Evolutionary conservation across 2,113 vertebrate genomes (phyloP), one percentile per base, ranked within the genome.

Genomic region (Amphiprion ocellaris): DNA sequence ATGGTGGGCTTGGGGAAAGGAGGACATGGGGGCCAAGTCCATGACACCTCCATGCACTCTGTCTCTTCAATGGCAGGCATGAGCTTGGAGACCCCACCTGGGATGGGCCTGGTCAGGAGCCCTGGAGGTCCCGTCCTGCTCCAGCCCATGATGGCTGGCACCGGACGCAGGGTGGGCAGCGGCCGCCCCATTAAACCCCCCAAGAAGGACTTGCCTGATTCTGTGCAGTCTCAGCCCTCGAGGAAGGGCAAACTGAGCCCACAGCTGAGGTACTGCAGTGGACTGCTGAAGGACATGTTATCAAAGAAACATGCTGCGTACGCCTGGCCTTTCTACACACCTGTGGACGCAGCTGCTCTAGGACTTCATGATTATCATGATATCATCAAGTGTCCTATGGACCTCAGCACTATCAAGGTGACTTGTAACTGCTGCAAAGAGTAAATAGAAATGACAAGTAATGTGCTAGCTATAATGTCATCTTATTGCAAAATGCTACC

Each of bases 351-450:
- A 6, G 94, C 95, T 0, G 94, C 96, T 0, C 94, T 99, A 39
- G 96, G 96, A 4, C 95, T 99, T 1, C 97, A 98, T 4, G 97
- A 99, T 87, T 99, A 99, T 82, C 96, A 98, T 1, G 97, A 98
- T 58, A 97, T 99, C 92, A 98, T 99, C 92, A 99, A 99, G 82
- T 95, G 96, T 88, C 97, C 97, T 79, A 98, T 99, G 97, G 97
- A 98, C 90, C 96, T 98, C 92, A 96, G 96, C 94, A 97, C 96
- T 90, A 96, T 98, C 80, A 95, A 94, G 94, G 95, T 95, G 68
- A 75, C 26, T 28, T 24, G 7, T 8, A 1, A 39, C 16, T 50
- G 0, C 0, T 1, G 1, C 5, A 60, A 56, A 9, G 23, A 64
- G 19, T 30, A 1, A 37, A 2, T 2, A 1, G 7, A 9, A 37